Evolutionary conservation across 2,113 vertebrate genomes (phyloP), one percentile per base, ranked within the genome.

Genomic region (Epinephelus fuscoguttatus): DNA sequence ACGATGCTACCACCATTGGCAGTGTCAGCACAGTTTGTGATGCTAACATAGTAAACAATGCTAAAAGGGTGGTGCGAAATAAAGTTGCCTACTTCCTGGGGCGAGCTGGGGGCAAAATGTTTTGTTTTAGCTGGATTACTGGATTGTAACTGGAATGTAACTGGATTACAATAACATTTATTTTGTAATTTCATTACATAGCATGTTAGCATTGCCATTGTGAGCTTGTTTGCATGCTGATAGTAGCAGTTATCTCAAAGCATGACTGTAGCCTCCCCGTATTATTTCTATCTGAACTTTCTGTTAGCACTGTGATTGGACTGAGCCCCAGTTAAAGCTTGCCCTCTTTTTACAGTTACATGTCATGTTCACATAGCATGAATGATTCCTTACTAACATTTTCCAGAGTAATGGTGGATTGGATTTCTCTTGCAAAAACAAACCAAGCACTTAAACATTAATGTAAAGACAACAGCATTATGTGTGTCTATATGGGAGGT

Each of bases 291-390:
- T 62, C n/a, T 62, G 7, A n/a, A 47, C 27, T 88, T 14, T 55
- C 57, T 59, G 18, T 82, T 78, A 55, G 71, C 33, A 56, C 19
- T 56, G 52, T 59, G 64, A 80, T 57, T 59, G 52, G 4, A 80
- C 76, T 49, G 70, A 64, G 75, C 85, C 64, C 27, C 33, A 78
- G 59, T 60, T 81, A 71, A 57, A 75, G 59, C 40, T 72, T 80
- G 68, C 55, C 80, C 64, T 84, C 86, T 61, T 86, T 87, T 55
- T 49, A 79, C 42, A 37, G 50, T 74, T 30, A 71, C 9, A 86
- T 60, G 45, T 59, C 15, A 76, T 75, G 70, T 61, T 59, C 62
- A 79, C 42, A 57, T 64, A 23, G 60, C 52, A 30, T 49, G 27
- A 72, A 49, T n/a, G 33, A 42, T 27, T 64, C 19, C 42, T 21